Evolutionary conservation across 1,140 invertebrate genomes (phyloP).

Genomic region (Drosophila trapezifrons): DNA sequence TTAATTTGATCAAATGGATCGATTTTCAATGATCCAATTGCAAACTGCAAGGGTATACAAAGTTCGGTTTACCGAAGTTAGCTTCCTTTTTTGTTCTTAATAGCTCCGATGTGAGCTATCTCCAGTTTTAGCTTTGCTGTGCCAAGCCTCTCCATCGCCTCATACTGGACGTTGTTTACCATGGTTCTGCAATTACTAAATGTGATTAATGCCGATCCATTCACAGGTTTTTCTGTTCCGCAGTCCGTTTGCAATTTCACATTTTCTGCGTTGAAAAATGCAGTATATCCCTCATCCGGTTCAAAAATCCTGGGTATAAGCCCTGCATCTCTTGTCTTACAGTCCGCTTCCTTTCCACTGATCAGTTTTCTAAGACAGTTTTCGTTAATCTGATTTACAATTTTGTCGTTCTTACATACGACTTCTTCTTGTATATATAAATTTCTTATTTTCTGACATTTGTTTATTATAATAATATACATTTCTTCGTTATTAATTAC

Average conservation of each 20-base stretch:
- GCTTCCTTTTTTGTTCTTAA: too few relatives aligned
- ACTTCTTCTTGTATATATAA: too few relatives aligned
- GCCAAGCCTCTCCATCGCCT: too few relatives aligned
- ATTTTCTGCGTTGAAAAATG: conserved; percentile 1
- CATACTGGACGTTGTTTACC: too few relatives aligned
- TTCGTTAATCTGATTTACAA: not conserved
- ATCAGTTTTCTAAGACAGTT: not conserved
- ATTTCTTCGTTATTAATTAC: not conserved
- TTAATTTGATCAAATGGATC: too few relatives aligned
- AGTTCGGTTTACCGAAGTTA: too few relatives aligned
- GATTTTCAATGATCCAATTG: not conserved
- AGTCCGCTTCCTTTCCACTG: not conserved
- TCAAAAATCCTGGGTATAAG: not conserved
- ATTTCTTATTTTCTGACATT: not conserved
- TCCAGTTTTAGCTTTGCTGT: too few relatives aligned
- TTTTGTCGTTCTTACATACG: not conserved
- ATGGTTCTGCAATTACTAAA: too few relatives aligned
- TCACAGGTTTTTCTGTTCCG: not conserved
- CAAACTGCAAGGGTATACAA: too few relatives aligned
- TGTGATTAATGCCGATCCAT: too few relatives aligned
- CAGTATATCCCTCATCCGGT: not conserved
- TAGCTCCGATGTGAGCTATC: too few relatives aligned
- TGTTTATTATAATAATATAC: not conserved
- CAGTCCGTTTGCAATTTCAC: not conserved
- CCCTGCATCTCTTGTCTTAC: not conserved